Conservation (phyloP, 2,797 vertebrate genomes). For the Epinephelus awoara region DNA sequence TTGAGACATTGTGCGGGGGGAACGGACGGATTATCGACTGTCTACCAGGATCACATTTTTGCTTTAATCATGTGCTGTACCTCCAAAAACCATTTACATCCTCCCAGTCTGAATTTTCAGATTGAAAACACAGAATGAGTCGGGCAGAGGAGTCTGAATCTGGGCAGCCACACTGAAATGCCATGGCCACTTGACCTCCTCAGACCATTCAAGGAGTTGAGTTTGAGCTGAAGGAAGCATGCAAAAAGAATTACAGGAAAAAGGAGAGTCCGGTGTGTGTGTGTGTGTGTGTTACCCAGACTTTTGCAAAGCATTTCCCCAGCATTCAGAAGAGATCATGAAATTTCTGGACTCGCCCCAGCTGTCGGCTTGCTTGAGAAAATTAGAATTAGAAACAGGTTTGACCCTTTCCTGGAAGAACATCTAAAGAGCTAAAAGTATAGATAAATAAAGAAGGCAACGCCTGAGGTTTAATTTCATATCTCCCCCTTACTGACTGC, state of each 20-base stretch:
- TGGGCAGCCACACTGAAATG: conserved; percentile 45
- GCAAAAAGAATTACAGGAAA: conserved; percentile 44
- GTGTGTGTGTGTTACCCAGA: conserved; percentile 1
- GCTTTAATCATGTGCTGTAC: conserved; percentile 45
- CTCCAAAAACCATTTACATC: conserved; percentile 50
- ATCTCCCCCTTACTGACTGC: conserved; percentile 16
- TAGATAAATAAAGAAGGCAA: conserved; percentile 39
- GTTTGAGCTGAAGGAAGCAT: conserved; percentile 40
- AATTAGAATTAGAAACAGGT: conserved; percentile 50
- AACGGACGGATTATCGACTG: conserved; percentile 36
- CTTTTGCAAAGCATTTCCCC: conserved; percentile 8
- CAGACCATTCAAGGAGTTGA: conserved; percentile 47
- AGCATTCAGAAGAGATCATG: conserved; percentile 26
- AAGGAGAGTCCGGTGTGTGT: conserved; percentile 8
- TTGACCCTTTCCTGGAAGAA: conserved; percentile 41
- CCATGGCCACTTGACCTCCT: conserved; percentile 52
- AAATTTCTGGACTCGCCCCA: conserved; percentile 25
- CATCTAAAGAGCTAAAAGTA: conserved; percentile 30
- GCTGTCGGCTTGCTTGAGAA: conserved; percentile 28
- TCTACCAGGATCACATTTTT: conserved; percentile 50
- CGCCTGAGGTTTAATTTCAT: conserved; percentile 24
- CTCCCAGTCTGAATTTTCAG: conserved; percentile 42
- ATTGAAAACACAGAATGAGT: conserved; percentile 42
- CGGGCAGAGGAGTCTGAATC: conserved; percentile 36
- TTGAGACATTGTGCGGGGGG: conserved; percentile 42